A percentile compares a stretch with the other conserved stretches of the same genome.
These are phyloP conservation scores for Sphaeridia pumilis DNA, from an alignment of 2,888 invertebrate genomes.

Conservation along the genomic window DNA sequence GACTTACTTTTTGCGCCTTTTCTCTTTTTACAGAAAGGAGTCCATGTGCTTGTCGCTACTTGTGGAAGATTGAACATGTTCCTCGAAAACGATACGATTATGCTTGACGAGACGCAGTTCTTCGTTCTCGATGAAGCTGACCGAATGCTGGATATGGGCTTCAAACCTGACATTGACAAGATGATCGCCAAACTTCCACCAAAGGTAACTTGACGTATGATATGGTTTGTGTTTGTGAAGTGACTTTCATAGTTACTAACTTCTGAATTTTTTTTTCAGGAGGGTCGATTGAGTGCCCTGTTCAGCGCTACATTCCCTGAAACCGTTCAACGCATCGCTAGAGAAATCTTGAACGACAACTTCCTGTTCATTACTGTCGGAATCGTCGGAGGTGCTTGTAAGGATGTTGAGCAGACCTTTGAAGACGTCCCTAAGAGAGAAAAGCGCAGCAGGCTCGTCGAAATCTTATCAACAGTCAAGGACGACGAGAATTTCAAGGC, in stretches of 20 bases:
- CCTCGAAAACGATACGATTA: constrained; percentile 47
- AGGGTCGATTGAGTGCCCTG: constrained; percentile 54
- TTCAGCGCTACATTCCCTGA: constrained; percentile 66
- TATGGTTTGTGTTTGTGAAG: not conserved
- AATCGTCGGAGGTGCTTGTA: constrained; percentile 81
- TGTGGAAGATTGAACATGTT: constrained; percentile 60
- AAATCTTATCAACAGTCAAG: constrained; percentile 50
- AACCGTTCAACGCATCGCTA: constrained; percentile 63
- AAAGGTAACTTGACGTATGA: constrained; percentile 46
- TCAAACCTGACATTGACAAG: constrained; percentile 47
- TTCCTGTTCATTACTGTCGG: constrained; percentile 87
- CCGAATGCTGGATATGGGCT: constrained; percentile 66
- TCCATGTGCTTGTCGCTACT: constrained; percentile 60
- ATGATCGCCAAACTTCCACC: constrained; percentile 51
- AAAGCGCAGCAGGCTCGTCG: constrained; percentile 61
- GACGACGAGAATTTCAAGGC: constrained; percentile 39
- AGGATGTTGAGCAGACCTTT: constrained; percentile 75
- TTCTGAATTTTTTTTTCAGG: no score
- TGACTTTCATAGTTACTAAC: no score
- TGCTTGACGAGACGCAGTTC: constrained; percentile 48
- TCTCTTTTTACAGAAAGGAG: constrained; percentile 46
- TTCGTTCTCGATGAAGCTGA: constrained; percentile 74
- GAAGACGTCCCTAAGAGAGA: constrained; percentile 56
- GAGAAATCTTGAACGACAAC: constrained; percentile 57
- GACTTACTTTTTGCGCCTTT: not conserved